A percentile compares a stretch with the other conserved stretches of the same genome.
Evolutionary conservation across 64 coral and sea anemone genomes (phyloP).

Genomic region (Dendronephthya gigantea): DNA sequence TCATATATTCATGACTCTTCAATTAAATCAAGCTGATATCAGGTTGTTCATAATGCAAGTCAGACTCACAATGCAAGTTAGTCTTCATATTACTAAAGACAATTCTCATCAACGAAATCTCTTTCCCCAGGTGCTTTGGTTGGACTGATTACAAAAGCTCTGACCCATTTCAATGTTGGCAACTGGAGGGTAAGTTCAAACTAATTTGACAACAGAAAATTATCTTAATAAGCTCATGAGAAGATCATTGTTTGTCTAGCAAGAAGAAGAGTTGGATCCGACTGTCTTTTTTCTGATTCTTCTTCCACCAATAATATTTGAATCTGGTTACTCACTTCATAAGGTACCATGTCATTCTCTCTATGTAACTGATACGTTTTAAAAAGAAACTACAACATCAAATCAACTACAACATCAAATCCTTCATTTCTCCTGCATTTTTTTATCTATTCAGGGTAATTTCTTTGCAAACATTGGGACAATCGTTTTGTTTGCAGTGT

Average conservation of each 20-base stretch:
- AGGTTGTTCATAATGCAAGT: too few relatives aligned
- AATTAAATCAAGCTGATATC: too few relatives aligned
- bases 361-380: neutral
- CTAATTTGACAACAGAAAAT: neutral
- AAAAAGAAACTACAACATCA: neutral
- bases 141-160: conserved; percentile 78
- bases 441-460: conserved; percentile 64
- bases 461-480: conserved; percentile 98
- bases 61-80: too few relatives aligned
- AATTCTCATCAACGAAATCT: neutral
- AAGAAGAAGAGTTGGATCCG: conserved; percentile 93
- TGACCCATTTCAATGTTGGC: conserved; percentile 82
- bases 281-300: conserved; percentile 91
- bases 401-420: neutral
- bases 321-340: conserved; percentile 95
- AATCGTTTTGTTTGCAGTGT: conserved; percentile 87
- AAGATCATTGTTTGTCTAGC: too few relatives aligned
- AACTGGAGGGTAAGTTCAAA: conserved; percentile 72
- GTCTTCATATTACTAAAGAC: too few relatives aligned
- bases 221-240: too few relatives aligned
- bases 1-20: too few relatives aligned
- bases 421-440: too few relatives aligned
- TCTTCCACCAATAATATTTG: conserved; percentile 96
- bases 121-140: conserved; percentile 61
- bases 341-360: conserved; percentile 42